These are phyloP conservation scores for Drosophila guanche DNA, from an alignment of 1,140 invertebrate genomes.

Conservation along the genomic window DNA sequence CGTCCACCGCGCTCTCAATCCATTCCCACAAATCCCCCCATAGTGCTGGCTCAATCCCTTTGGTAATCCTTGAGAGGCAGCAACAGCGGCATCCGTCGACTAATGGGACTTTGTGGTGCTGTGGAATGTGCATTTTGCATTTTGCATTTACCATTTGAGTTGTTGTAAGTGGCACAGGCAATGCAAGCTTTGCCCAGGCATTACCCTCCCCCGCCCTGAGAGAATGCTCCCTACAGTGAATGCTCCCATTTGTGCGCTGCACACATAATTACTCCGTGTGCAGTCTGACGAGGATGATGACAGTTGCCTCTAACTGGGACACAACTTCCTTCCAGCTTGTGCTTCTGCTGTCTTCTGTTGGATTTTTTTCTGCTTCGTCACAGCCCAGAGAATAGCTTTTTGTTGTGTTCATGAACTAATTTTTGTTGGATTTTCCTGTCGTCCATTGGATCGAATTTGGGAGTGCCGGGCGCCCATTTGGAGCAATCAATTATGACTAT, in stretches of 20 bases:
- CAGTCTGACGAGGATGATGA: constrained; percentile 61
- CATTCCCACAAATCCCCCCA: neutral
- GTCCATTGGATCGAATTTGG: too few relatives aligned
- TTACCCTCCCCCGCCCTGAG: constrained; percentile 1
- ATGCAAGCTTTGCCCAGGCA: constrained; percentile 28
- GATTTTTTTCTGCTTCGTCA: constrained; percentile 21
- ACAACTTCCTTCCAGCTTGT: constrained; percentile 64
- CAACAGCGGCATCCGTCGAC: constrained; percentile 33
- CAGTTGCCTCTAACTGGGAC: constrained; percentile 73
- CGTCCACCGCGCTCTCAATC: constrained; percentile 1
- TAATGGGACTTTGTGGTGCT: constrained; percentile 66
- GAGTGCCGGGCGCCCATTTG: constrained; percentile 1
- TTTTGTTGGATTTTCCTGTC: constrained; percentile 18
- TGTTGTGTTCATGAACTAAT: constrained; percentile 64
- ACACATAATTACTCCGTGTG: constrained; percentile 68
- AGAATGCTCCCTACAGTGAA: constrained; percentile 11
- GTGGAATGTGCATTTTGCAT: constrained; percentile 66
- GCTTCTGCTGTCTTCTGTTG: constrained; percentile 3
- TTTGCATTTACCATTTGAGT: constrained; percentile 42
- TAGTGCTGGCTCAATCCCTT: constrained; percentile 19
- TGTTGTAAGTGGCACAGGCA: constrained; percentile 61
- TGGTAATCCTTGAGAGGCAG: constrained; percentile 64
- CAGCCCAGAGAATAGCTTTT: constrained; percentile 8
- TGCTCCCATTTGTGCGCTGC: constrained; percentile 66
- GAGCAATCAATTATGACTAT: constrained; percentile 41